Base-by-base conservation (phyloP, 2,797 vertebrate genomes). In the Petrocephalus schoutedeni region DNA sequence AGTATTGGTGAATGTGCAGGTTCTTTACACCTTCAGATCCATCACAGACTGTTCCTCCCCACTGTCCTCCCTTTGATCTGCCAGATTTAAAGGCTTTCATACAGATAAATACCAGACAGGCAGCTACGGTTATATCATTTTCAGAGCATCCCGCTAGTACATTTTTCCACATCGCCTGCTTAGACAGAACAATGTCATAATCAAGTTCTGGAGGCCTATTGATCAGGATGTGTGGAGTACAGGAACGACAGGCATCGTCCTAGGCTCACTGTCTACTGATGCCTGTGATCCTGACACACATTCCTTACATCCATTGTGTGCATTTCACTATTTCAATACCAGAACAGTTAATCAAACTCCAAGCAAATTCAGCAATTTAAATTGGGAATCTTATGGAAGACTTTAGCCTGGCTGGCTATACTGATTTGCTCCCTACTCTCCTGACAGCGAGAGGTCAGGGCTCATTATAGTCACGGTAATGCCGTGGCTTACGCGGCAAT, bases 141-240 rank as follows among this genome's bases (percentile, higher is more conserved):
- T 71, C 64, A 71, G 12, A 71, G 71, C 16, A 45, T 77, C 41
- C 16, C 36, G 32, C 28, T 71, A 36, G 12, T 36, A 77, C 14
- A 77, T 77, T 77, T 41, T 77, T 77, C 71, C 71, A 41, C 71
- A 45, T 49, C 19, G 2, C 36, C 71, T 19, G 71, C 71, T 49
- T 77, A n/a, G 71, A 77, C 71, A 77, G 71, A 45, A 77, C 32
- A 45, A 77, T 77, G 71, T 77, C 41, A 41, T 77, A 77, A 77
- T 77, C 71, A 77, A 77, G 12, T 36, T 77, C 71, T 41, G 41
- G 36, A 77, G 36, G 71, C 71, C 71, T 7, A 77, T 77, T 41
- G 71, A 77, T 77, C 71, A 77, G 41, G 71, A n/a, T n/a, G 36
- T 41, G 32, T n/a, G 19, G 32, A 36, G 41, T 19, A 8, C 67